These are phyloP conservation scores for Dorcus hopei DNA, from an alignment of 2,888 invertebrate genomes.

Conservation along the genomic window DNA sequence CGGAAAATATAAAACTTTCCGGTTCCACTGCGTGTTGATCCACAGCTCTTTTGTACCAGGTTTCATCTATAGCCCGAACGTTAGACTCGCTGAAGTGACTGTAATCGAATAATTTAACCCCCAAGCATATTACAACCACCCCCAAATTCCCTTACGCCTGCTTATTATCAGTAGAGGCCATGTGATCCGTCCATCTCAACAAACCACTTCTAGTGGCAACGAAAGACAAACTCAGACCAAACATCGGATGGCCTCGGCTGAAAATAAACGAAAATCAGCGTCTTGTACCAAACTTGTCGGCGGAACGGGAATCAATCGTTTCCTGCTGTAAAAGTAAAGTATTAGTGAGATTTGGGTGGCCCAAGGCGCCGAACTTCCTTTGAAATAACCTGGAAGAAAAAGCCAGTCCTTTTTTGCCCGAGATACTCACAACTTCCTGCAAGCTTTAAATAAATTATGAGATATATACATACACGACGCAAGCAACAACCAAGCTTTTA, in stretches of 20 bases:
- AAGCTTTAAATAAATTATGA: too few species aligned
- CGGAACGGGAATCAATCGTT: slow-evolving; percentile 1
- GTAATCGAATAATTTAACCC: slow-evolving; percentile 24
- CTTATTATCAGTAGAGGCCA: slow-evolving; percentile 54
- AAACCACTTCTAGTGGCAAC: slow-evolving; percentile 89
- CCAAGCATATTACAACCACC: too few species aligned
- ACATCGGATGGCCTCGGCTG: slow-evolving; percentile 88
- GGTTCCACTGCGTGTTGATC: slow-evolving; percentile 84
- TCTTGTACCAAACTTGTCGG: background rate
- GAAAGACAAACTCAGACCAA: slow-evolving; percentile 79
- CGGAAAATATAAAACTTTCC: slow-evolving; percentile 88
- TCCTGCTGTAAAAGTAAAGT: background rate
- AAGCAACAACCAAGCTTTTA: too few species aligned
- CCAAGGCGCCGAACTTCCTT: background rate
- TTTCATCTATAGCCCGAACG: slow-evolving; percentile 78
- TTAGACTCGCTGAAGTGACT: slow-evolving; percentile 82
- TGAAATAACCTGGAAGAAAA: background rate
- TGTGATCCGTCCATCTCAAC: slow-evolving; percentile 81
- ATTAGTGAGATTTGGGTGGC: background rate
- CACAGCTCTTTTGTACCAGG: slow-evolving; percentile 88
- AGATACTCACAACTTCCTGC: too few species aligned
- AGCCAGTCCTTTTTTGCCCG: too few species aligned
- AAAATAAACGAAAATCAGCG: slow-evolving; percentile 46
- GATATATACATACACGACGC: too few species aligned
- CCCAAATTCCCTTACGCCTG: slow-evolving; percentile 60